Evolutionary conservation across 1,140 invertebrate genomes (phyloP), one percentile per base, ranked within the genome.

Genomic region (Micrasema longulum): DNA sequence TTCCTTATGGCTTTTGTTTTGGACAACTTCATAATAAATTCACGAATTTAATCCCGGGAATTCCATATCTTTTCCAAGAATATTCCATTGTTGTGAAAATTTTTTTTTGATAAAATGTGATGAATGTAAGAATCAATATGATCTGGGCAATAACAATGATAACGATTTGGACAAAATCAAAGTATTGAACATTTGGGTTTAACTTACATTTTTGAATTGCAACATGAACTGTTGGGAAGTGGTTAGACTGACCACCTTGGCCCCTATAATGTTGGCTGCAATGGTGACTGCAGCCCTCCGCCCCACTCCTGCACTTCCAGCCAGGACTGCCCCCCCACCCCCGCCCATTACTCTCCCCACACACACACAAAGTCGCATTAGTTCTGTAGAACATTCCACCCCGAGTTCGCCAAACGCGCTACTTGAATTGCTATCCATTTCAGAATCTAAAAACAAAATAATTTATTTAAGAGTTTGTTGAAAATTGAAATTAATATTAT

Each of bases 331-430:
- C 77, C n/a, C 78, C 53, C 1, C 77, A 77, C 26, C 26, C 26
- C 80, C 79, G 23, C 65, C 53, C 80, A 47, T 78, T 76, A 68
- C 78, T 71, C 50, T 79, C 76, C 55, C 81, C 76, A 4, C 78
- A 74, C 12, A 79, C 72, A 73, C 73, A 79, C 36, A 81, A 53
- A 35, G 72, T 38, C 14, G 80, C 77, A 48, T 48, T 18, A 85
- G 55, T 68, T 85, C 83, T 0, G 48, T 47, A 63, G 78, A 81
- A 0, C 78, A 78, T 70, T 84, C 83, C 6, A 78, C 78, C 11
- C 82, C 81, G 45, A 69, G 76, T 4, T 81, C 81, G 5, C 81
- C 83, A 55, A 84, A 84, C 2, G 77, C 75, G 72, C 78, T 78
- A 14, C 80, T 73, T 47, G 81, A 79, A 14, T 83, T 82, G 5